Evolutionary conservation across 2,888 invertebrate species (phyloP).

Genomic region (Clivina fossor): DNA sequence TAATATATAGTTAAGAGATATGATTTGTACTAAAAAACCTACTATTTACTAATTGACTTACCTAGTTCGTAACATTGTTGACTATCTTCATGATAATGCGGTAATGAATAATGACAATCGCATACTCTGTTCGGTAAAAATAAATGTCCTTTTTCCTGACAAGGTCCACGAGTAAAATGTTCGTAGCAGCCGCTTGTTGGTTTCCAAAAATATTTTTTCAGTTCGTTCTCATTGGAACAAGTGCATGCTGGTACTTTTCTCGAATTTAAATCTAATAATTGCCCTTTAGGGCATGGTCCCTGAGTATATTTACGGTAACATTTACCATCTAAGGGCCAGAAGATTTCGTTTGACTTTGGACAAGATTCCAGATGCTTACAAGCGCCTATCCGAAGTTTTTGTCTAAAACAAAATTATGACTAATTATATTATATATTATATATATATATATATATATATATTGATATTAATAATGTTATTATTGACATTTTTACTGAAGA

Average conservation of each 20-base stretch:
- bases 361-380: constrained; percentile 70
- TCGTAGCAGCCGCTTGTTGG: constrained; percentile 71
- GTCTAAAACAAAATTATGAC: constrained; percentile 1
- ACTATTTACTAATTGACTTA: constrained; percentile 48
- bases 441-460: too few species aligned
- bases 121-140: constrained; percentile 75
- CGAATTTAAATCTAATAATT: constrained; percentile 63
- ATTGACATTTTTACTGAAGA: too few species aligned
- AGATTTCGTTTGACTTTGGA: constrained; percentile 64
- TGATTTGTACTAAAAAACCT: neutral
- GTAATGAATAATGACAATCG: constrained; percentile 70
- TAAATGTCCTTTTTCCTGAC: constrained; percentile 71
- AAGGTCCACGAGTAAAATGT: constrained; percentile 79
- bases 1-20: neutral
- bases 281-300: constrained; percentile 77
- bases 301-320: constrained; percentile 72
- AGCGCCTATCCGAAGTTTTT: constrained; percentile 66
- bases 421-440: too few species aligned
- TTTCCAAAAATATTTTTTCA: constrained; percentile 62
- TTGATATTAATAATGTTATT: too few species aligned
- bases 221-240: constrained; percentile 46
- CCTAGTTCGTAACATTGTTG: constrained; percentile 76
- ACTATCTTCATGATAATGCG: constrained; percentile 72
- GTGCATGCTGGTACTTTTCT: constrained; percentile 68
- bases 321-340: constrained; percentile 75